Percentiles rank a stretch among this genome's conserved stretches.
Evolutionary conservation across 2,797 vertebrate genomes (phyloP).

Genomic region (Molossus molossus): DNA sequence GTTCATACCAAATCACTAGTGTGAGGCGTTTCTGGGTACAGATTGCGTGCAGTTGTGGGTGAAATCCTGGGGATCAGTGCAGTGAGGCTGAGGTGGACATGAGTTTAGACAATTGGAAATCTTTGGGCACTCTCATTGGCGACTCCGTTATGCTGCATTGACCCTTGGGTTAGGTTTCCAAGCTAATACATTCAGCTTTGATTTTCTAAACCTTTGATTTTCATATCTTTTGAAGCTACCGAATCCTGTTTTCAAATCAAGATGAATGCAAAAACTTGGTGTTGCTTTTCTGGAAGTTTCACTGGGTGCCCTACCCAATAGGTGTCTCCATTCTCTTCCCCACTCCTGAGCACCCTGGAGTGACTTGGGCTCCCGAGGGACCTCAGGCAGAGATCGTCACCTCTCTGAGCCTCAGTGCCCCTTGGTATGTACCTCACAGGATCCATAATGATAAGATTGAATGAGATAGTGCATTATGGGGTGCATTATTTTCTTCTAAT

Average conservation of each 20-base stretch:
- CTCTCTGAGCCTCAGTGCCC: not conserved
- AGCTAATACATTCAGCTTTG: not conserved
- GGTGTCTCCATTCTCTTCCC: not conserved
- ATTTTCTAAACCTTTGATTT: slow-evolving; percentile 3
- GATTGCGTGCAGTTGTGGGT: not conserved
- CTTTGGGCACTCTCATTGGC: not conserved
- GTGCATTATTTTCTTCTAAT: not conserved
- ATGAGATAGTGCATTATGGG: not conserved
- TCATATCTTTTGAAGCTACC: not conserved
- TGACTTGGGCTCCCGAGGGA: not conserved
- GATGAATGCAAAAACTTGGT: not conserved
- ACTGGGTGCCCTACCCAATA: not conserved
- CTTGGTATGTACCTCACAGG: no score
- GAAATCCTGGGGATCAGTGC: not conserved
- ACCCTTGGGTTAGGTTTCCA: not conserved
- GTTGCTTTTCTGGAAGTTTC: not conserved
- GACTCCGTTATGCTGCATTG: not conserved
- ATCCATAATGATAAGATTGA: not conserved
- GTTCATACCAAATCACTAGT: not conserved
- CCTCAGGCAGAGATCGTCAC: not conserved
- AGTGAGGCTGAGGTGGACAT: not conserved
- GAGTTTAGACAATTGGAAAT: not conserved
- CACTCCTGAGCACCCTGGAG: not conserved
- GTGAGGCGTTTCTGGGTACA: slow-evolving; percentile 4
- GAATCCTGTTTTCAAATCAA: not conserved